phyloP scores from a whole-genome alignment of 2,888 invertebrate species.

The Thumatha senex region DNA sequence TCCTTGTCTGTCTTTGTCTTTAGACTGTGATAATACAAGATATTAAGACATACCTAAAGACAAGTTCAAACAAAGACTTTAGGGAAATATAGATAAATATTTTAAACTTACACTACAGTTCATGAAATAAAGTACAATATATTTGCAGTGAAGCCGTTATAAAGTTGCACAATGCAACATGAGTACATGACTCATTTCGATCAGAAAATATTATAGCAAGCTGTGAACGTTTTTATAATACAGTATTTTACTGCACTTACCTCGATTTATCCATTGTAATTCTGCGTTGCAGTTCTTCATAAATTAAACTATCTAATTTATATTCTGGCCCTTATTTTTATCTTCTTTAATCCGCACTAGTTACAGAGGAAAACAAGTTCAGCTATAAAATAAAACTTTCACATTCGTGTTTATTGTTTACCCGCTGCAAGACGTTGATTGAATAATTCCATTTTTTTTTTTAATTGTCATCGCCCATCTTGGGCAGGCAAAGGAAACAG shows the following conservation, averaged over 20 bases:
- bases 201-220: constrained; percentile 27
- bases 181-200: constrained; percentile 34
- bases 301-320: neutral
- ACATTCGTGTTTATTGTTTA: constrained; percentile 37
- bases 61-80: neutral
- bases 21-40: neutral
- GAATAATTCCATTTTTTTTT: no score
- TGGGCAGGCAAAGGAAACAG: no score
- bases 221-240: constrained; percentile 7
- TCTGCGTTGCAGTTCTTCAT: constrained; percentile 5
- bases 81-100: neutral
- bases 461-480: no score
- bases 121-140: constrained; percentile 13
- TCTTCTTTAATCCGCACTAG: constrained; percentile 7
- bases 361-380: constrained; percentile 18
- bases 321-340: constrained; percentile 9
- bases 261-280: constrained; percentile 44
- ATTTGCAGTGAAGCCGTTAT: constrained; percentile 28
- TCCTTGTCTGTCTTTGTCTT: neutral
- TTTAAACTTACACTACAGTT: neutral
- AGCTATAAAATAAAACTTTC: constrained; percentile 29
- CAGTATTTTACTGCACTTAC: constrained; percentile 27
- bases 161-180: constrained; percentile 36
- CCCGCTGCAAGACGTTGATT: neutral
- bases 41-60: neutral